Conservation (phyloP, 2,888 invertebrate species). For the Melanchra persicariae region DNA sequence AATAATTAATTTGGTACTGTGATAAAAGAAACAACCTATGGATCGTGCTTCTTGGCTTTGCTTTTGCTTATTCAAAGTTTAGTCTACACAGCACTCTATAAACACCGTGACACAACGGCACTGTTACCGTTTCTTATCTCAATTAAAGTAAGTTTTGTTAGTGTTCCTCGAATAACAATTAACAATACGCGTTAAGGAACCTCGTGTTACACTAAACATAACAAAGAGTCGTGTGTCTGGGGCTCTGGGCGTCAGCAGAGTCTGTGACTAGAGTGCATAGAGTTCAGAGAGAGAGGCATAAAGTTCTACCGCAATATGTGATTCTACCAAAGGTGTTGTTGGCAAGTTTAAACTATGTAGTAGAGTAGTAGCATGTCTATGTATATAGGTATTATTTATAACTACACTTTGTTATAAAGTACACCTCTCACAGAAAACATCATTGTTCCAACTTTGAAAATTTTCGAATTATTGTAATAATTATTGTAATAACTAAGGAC, state of each 20-base stretch:
- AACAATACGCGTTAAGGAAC: slow-evolving; percentile 26
- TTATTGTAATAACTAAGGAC: too few species aligned
- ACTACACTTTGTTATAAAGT: too few species aligned
- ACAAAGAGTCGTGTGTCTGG: slow-evolving; percentile 33
- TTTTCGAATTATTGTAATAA: too few species aligned
- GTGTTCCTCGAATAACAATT: slow-evolving; percentile 38
- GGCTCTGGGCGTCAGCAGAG: slow-evolving; percentile 18
- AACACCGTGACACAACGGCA: slow-evolving; percentile 29
- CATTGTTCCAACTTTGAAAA: too few species aligned
- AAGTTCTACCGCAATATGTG: neutral
- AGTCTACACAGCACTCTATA: neutral
- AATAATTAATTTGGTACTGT: neutral
- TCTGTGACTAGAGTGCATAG: neutral
- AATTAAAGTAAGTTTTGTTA: slow-evolving; percentile 30
- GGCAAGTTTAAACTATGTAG: too few species aligned
- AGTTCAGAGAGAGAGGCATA: too few species aligned
- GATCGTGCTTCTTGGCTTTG: neutral
- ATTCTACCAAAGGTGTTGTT: too few species aligned
- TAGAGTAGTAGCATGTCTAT: too few species aligned
- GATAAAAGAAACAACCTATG: too few species aligned
- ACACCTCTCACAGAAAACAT: too few species aligned
- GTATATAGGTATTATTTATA: too few species aligned
- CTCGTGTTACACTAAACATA: slow-evolving; percentile 43
- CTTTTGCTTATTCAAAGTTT: neutral
- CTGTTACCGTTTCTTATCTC: slow-evolving; percentile 28